Base-by-base conservation (phyloP, 92 coral and sea anemone species). In the Heteractis magnifica region DNA sequence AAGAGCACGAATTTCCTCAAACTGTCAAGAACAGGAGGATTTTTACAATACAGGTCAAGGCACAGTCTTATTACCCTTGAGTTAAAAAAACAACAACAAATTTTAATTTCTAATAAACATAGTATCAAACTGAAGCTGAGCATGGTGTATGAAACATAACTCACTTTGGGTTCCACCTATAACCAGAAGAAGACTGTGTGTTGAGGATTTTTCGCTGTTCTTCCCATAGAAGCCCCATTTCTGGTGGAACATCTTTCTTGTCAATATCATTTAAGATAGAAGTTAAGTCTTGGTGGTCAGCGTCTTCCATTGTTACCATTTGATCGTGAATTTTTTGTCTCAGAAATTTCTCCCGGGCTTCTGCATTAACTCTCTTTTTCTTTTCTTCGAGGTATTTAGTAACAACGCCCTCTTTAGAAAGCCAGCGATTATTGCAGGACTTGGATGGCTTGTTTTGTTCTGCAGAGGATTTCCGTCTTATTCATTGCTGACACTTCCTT, bases 11-110 rank as follows among this genome's bases (percentile, higher is more conserved):
- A 68, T 7, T 60, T 60, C 19, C 68, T 60, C n/a, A 87, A 75
- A 62, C 86, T 85, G 77, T 87, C 87, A 16, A 88, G 87, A 51
- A 88, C 91, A 72, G 72, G 81, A 26, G 91, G 91, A 55, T 84
- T 88, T 65, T 88, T 88, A 56, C 91, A 88, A 75, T 88, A 88
- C 5, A 88, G 85, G 52, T 84, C 91, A n/a, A 88, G 85, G 79
- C 91, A 88, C 65, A 88, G 72, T 71, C 85, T 78, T 71, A 88
- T 88, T 4, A 84, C 81, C 81, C 90, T 87, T 55, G 49, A 73
- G 68, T 0, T 73, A n/a, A 53, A 55, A 23, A 49, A 65, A 55
- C n/a, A n/a, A n/a, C n/a, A n/a, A n/a, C n/a, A n/a, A n/a, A n/a
- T n/a, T n/a, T n/a, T n/a, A n/a, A n/a, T n/a, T n/a, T n/a, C n/a